Evolutionary conservation across 1,140 invertebrate genomes (phyloP), one percentile per base, ranked within the genome.

Genomic region (Drosophila lacertosa): DNA sequence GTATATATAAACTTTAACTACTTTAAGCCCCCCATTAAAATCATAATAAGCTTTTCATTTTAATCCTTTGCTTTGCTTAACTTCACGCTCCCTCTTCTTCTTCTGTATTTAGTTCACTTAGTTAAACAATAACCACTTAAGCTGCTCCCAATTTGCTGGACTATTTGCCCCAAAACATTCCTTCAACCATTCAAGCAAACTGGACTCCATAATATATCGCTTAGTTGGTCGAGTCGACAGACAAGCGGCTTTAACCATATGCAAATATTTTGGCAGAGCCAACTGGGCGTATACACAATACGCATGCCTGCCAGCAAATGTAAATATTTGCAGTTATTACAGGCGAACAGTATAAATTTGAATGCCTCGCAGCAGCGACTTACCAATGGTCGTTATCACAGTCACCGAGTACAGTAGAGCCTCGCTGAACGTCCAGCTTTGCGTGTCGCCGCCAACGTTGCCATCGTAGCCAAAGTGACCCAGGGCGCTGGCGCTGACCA

Each of bases 381-480:
- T 91, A 96, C 96, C 96, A 74, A 97, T 96, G 35, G 96, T 97
- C 13, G 96, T 97, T 86, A 97, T 95, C 76, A 97, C 94, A 51
- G 95, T 96, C 66, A 97, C 93, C 22, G 95, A 95, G 89, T 97
- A 97, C 15, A 97, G 93, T 4, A 97, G 91, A 1, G 96, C 95
- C 48, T 95, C 95, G 47, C 94, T 94, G 84, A 96, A 96, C 1
- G 94, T 95, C 96, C 96, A 97, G 75, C 93, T 66, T 47, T 84
- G 67, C 26, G 74, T 40, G 54, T 71, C 76, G 75, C 64, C 58
- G 18, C 32, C 60, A 58, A 88, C 82, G 55, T 86, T 77, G 45
- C 82, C 60, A 58, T 86, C 82, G 55, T 86, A 82, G 45, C 82
- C 89, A 29, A 84, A 90, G 39, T 86, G 76, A 1, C 89, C 76